A percentile compares a stretch with the other conserved stretches of the same genome.
Conservation (phyloP, 2,888 invertebrate species). For the Lasioglossum lativentre region DNA sequence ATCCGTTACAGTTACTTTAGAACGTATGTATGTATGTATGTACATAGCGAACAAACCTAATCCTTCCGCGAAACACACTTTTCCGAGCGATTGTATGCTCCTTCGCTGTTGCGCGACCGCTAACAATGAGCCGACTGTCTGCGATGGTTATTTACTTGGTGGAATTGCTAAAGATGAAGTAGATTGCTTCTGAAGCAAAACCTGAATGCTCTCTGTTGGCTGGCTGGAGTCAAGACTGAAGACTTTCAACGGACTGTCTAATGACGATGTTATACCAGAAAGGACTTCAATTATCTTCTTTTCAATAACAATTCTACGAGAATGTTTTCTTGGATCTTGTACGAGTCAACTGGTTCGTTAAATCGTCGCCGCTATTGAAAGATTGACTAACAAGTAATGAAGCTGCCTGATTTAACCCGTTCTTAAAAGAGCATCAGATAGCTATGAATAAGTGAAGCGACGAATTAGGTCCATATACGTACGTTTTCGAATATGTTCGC, state of each 20-base stretch:
- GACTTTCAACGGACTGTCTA: background rate
- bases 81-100: background rate
- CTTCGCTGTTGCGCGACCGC: background rate
- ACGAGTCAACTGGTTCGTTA: background rate
- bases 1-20: conserved; percentile 6
- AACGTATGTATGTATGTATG: background rate
- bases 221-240: background rate
- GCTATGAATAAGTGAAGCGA: background rate
- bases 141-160: background rate
- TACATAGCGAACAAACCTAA: background rate
- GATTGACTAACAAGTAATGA: background rate
- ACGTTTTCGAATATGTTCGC: no score
- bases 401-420: background rate
- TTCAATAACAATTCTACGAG: background rate
- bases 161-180: conserved; percentile 2
- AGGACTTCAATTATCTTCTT: background rate
- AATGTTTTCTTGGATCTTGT: background rate
- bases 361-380: background rate
- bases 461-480: no score
- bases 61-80: background rate
- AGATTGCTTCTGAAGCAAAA: background rate
- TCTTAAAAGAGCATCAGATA: background rate
- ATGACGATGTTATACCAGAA: background rate
- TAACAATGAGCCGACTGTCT: background rate
- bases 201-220: background rate